A percentile compares a stretch with the other conserved stretches of the same genome.
Conservation (phyloP, 2,888 invertebrate genomes). For the Drosophila maculinotata region DNA sequence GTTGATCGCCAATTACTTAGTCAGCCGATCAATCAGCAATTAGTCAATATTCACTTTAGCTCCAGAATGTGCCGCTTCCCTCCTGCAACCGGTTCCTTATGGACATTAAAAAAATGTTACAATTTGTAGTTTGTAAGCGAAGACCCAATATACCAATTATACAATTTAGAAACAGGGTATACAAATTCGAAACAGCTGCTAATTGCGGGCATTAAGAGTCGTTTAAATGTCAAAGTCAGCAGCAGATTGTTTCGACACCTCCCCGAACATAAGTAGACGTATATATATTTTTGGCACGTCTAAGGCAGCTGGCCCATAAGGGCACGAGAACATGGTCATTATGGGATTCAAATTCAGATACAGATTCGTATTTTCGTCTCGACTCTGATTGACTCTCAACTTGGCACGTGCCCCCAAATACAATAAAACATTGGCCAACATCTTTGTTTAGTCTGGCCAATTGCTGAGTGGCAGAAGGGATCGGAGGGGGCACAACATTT, state of each 20-base stretch:
- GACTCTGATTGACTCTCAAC: not conserved
- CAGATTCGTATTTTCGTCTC: not conserved
- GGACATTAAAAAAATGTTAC: not conserved
- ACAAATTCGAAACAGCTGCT: constrained; percentile 29
- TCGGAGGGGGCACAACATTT: not conserved
- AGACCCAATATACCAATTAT: not conserved
- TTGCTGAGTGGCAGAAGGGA: too few relatives aligned
- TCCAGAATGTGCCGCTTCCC: too few relatives aligned
- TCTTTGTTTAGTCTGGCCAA: constrained; percentile 64
- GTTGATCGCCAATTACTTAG: too few relatives aligned
- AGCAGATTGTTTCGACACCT: not conserved
- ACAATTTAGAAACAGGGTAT: not conserved
- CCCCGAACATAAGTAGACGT: constrained; percentile 10
- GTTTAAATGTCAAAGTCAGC: constrained; percentile 58
- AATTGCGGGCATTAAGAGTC: constrained; percentile 19
- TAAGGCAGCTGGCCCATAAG: constrained; percentile 37
- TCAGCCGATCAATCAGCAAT: too few relatives aligned
- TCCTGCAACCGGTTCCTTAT: too few relatives aligned
- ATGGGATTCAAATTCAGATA: constrained; percentile 1
- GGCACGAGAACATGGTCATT: constrained; percentile 16
- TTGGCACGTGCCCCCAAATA: constrained; percentile 64
- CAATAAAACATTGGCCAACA: constrained; percentile 44
- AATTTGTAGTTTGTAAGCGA: too few relatives aligned
- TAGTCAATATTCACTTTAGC: too few relatives aligned
- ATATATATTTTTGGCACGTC: constrained; percentile 43